phyloP scores from a whole-genome alignment of 2,888 invertebrate species.

The Lobophora halterata region DNA sequence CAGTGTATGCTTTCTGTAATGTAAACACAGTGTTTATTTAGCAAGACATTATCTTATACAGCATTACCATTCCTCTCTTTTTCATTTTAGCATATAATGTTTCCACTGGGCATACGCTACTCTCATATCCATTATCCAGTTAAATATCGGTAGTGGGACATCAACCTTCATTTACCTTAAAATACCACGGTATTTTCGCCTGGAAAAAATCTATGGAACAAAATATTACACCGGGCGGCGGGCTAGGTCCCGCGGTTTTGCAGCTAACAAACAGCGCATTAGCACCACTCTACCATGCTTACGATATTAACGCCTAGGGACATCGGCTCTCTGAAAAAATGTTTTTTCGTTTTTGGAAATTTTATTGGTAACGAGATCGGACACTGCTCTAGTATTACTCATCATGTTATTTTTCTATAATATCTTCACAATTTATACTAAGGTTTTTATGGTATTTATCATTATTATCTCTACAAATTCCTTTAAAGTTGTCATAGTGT shows the following conservation, averaged over 20 bases:
- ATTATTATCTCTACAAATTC: no score
- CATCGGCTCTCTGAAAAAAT: slow-evolving; percentile 54
- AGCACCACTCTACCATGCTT: slow-evolving; percentile 57
- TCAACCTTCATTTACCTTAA: no score
- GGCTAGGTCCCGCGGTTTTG: slow-evolving; percentile 45
- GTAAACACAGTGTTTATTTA: slow-evolving; percentile 19
- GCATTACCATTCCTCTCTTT: no score
- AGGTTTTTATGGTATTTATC: no score
- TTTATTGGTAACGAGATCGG: slow-evolving; percentile 65
- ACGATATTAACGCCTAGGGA: slow-evolving; percentile 66
- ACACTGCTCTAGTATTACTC: slow-evolving; percentile 56
- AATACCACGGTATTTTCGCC: no score
- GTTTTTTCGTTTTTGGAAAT: no score
- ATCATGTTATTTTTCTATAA: slow-evolving; percentile 60
- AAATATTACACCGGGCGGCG: slow-evolving; percentile 24
- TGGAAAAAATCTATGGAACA: neutral
- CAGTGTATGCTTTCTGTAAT: slow-evolving; percentile 6
- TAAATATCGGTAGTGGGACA: no score
- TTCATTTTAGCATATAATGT: slow-evolving; percentile 22
- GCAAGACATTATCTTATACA: slow-evolving; percentile 10
- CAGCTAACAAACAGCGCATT: slow-evolving; percentile 69
- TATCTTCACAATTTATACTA: no score
- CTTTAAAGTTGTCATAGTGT: neutral
- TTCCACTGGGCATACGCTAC: no score
- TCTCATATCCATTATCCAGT: no score